These are phyloP conservation scores for Orussus abietinus DNA, from an alignment of 1,140 invertebrate species.

Conservation along the genomic window DNA sequence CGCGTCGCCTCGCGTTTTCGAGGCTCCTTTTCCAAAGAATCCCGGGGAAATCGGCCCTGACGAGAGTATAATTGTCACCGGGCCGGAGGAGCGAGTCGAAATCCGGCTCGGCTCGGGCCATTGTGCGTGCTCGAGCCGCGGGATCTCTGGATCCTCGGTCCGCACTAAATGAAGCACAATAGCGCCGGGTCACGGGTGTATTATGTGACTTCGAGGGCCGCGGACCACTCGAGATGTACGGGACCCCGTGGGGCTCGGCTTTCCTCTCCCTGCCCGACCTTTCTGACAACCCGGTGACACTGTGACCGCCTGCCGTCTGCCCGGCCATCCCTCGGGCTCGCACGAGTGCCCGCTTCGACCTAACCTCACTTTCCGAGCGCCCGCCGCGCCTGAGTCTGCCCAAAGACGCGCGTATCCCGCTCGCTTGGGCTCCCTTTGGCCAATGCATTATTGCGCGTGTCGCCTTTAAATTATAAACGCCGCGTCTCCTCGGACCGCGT, in stretches of 20 bases:
- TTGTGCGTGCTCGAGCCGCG: too few relatives aligned
- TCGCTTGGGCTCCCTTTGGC: too few relatives aligned
- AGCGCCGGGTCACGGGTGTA: constrained; percentile 11
- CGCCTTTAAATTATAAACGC: too few relatives aligned
- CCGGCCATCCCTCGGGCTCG: not conserved
- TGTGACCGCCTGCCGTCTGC: constrained; percentile 9
- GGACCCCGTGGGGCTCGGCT: constrained; percentile 7
- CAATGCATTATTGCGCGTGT: too few relatives aligned
- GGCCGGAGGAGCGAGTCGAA: too few relatives aligned
- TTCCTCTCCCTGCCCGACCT: constrained; percentile 1
- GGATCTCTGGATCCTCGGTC: constrained; percentile 9
- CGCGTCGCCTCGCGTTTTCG: too few relatives aligned
- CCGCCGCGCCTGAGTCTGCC: too few relatives aligned
- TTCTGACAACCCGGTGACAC: not conserved
- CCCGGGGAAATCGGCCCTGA: too few relatives aligned
- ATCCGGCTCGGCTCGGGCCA: constrained; percentile 2
- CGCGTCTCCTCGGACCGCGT: too few relatives aligned
- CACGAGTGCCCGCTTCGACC: not conserved
- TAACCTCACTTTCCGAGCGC: not conserved
- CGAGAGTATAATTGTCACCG: constrained; percentile 41
- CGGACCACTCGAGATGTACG: too few relatives aligned
- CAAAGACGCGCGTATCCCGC: too few relatives aligned
- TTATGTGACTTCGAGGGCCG: constrained; percentile 22
- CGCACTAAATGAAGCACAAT: constrained; percentile 27
- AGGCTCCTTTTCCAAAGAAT: too few relatives aligned